These are phyloP conservation scores for Leptopilina drosophilae DNA, from an alignment of 2,888 invertebrate genomes.

Conservation along the genomic window DNA sequence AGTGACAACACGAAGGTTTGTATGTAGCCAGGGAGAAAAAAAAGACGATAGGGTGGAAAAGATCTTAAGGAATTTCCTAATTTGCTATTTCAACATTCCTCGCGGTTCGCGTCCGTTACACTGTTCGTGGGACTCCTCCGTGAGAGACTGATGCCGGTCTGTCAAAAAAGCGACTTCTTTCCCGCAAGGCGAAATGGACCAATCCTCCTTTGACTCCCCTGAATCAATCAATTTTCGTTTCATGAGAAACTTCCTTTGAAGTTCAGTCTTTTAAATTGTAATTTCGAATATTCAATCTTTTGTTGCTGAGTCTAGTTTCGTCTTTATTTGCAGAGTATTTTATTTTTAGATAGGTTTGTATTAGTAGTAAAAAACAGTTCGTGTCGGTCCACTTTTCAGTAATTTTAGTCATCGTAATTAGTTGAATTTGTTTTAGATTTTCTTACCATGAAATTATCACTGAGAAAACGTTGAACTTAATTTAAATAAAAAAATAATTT, in stretches of 20 bases:
- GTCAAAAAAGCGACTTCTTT: slow-evolving; percentile 71
- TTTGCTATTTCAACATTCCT: slow-evolving; percentile 75
- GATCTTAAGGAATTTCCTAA: slow-evolving; percentile 73
- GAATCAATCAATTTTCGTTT: slow-evolving; percentile 24
- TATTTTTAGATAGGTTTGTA: too few relatives aligned
- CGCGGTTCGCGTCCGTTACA: slow-evolving; percentile 67
- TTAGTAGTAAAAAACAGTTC: too few relatives aligned
- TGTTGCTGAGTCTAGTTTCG: background rate
- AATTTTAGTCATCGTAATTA: too few relatives aligned
- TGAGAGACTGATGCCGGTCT: slow-evolving; percentile 69
- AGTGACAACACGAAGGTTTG: slow-evolving; percentile 47
- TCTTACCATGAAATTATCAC: too few relatives aligned
- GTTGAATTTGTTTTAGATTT: too few relatives aligned
- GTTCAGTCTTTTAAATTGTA: background rate
- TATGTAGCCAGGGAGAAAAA: slow-evolving; percentile 43
- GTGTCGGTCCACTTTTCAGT: too few relatives aligned
- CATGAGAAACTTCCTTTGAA: slow-evolving; percentile 6
- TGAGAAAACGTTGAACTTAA: too few relatives aligned
- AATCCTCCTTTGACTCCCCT: slow-evolving; percentile 12
- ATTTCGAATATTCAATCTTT: background rate
- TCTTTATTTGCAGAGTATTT: too few relatives aligned
- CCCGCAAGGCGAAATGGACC: slow-evolving; percentile 39
- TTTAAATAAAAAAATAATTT: too few relatives aligned
- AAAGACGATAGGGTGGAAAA: slow-evolving; percentile 58
- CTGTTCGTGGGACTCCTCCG: slow-evolving; percentile 69